Base-by-base conservation (phyloP, 2,113 vertebrate species). In the Saimiri boliviensis region DNA sequence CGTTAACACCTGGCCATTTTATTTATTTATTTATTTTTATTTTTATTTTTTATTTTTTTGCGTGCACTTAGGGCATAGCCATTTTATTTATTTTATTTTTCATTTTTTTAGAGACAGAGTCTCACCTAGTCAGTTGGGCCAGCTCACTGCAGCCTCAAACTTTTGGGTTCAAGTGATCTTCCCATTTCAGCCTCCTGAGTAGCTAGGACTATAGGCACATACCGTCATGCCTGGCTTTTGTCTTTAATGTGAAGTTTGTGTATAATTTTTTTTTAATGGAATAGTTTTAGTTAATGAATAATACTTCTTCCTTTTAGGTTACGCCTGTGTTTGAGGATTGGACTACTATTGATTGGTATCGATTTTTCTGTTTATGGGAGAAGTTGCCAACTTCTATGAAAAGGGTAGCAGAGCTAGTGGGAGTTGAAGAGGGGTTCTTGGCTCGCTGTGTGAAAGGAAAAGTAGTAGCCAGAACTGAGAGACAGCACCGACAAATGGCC, bases 301-400 rank as follows among this genome's bases (percentile, higher is more conserved):
- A 49, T 95, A 2, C 23, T 89, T 83, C 16, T 54, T 96, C 97
- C 74, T 58, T 92, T 92, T 89, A 99, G 99, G 99, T 99, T 97
- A 99, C 99, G 21, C 99, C 99, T 6, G 95, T 99, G 89, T 99
- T 99, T 45, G 99, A 99, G n/a, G 99, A 99, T 54, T 99, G 99
- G 99, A 99, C 99, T 4, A 98, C 99, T 86, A 99, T 99, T 95
- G 99, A 99, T 89, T 99, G 99, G 99, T 99, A 99, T 97, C 99
- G 99, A 97, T 99, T 99, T 97, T 99, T 99, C 97, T 99, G 99
- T 97, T 98, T 99, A 32, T 99, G 99, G 99, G 99, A 99, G 94
- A 99, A 99, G 97, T 98, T 99, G 77, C 99, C 99, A 3, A 98
- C 99, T 35, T 99, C 99, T 25, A 99, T 99, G 99, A 99, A 99